Conservation (phyloP, 2,113 vertebrate species). For the Damaliscus lunatus region DNA sequence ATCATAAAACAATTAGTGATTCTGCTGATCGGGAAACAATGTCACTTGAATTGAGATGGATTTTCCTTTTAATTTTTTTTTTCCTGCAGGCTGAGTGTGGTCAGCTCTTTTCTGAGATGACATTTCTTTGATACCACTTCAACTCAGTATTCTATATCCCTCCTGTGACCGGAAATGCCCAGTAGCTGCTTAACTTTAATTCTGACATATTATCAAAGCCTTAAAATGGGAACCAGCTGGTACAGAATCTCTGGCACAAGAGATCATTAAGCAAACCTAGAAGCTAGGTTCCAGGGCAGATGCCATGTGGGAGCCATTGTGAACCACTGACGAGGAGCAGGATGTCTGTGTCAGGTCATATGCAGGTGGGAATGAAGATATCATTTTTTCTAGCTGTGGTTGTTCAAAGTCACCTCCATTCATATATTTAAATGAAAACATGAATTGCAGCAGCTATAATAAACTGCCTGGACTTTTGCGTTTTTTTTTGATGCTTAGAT, state of each 20-base stretch:
- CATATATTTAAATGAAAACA: background rate
- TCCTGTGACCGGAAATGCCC: background rate
- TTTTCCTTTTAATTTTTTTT: background rate
- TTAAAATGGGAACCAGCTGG: background rate
- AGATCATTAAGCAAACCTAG: background rate
- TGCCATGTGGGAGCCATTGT: too few relatives aligned
- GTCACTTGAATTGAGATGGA: conserved; percentile 45
- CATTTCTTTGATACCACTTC: background rate
- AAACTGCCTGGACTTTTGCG: background rate
- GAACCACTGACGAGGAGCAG: too few relatives aligned
- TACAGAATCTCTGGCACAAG: background rate
- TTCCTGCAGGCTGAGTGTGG: background rate
- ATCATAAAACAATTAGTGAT: conserved; percentile 63
- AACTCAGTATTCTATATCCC: background rate
- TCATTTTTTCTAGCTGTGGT: background rate
- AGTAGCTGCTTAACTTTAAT: background rate
- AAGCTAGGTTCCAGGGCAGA: background rate
- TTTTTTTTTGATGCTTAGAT: background rate
- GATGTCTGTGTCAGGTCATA: too few relatives aligned
- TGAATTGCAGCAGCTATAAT: background rate
- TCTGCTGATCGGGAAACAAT: conserved; percentile 63
- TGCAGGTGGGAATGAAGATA: background rate
- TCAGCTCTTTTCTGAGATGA: conserved; percentile 16
- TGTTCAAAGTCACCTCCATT: background rate
- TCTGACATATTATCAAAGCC: background rate